Base-by-base conservation (phyloP, 2,797 vertebrate species). In the Delichon dasypus region DNA sequence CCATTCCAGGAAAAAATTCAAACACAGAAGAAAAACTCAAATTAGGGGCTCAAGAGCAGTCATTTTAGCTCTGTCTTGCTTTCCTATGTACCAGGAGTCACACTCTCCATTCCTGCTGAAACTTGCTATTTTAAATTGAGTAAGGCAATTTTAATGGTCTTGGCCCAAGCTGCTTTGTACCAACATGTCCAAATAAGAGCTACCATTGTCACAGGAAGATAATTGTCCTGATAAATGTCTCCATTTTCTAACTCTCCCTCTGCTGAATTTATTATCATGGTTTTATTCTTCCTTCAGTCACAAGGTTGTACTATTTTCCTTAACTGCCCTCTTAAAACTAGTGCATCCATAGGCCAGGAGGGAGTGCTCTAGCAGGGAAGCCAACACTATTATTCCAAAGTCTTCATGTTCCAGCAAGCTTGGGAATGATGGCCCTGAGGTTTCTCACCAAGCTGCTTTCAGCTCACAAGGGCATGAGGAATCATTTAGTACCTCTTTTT, bases 401-500 rank as follows among this genome's bases (percentile, higher is more conserved):
- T 16, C 90, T 51, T 86, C 83, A 42, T 81, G 42, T 88, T 91
- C 85, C 83, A 93, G 91, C 57, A 87, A 74, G 88, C 95, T 94
- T 96, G 96, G 93, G 89, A 96, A 94, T 90, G 88, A 83, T 90
- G 85, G 85, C 85, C 74, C 72, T 42, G 78, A 87, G 74, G 74
- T 94, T 97, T 94, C 95, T 96, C 93, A 96, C 89, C 83, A 81
- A 84, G 60, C 44, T 90, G 73, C 79, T 88, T 92, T 93, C 87
- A 91, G 53, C 73, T 88, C 74, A 85, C 90, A 94, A 77, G 77
- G 85, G 68, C 93, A 57, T 44, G 48, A 94, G 68, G 83, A 94
- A 91, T 93, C 75, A 91, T 83, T 92, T 64, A 64, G 68, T 54
- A 57, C 71, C 64, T 78, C 70, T 91, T 95, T 96, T 96, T 85